These are phyloP conservation scores for Caenorhabditis tropicalis DNA, from an alignment of 1,140 invertebrate genomes.

Conservation along the genomic window DNA sequence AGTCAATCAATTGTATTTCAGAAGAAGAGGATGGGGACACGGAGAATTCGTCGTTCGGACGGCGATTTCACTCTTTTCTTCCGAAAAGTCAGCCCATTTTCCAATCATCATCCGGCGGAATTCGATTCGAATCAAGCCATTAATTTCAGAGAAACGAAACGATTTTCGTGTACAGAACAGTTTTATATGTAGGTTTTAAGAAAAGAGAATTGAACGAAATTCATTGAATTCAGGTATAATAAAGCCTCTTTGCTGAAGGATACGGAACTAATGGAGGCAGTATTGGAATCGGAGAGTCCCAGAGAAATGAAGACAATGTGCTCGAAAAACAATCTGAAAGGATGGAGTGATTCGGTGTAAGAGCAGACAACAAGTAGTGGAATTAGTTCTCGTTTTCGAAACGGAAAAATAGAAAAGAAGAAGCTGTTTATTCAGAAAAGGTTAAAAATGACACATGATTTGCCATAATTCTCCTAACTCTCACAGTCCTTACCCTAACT, in stretches of 20 bases:
- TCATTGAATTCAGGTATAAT: neutral
- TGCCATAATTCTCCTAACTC: too few species aligned
- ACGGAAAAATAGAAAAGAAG: too few species aligned
- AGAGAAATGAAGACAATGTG: conserved; percentile 24
- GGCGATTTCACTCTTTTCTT: neutral
- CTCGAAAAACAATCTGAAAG: neutral
- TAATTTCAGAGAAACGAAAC: neutral
- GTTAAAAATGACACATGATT: too few species aligned
- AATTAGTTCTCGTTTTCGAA: too few species aligned
- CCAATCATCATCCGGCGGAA: conserved; percentile 12
- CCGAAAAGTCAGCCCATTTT: conserved; percentile 29
- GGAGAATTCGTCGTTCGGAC: neutral
- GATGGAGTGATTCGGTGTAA: neutral
- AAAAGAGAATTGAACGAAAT: neutral
- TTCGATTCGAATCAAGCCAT: neutral
- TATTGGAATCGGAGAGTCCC: neutral
- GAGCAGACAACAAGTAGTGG: too few species aligned
- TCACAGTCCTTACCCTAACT: too few species aligned
- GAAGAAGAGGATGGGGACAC: neutral
- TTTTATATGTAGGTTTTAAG: neutral
- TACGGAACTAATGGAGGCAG: neutral
- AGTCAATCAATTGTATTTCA: neutral
- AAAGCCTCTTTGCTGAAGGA: neutral
- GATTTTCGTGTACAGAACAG: neutral
- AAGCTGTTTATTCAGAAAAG: too few species aligned